Evolutionary conservation across 2,797 vertebrate species (phyloP), one percentile per base, ranked within the genome.

Genomic region (Muraenolepis orangiensis): DNA sequence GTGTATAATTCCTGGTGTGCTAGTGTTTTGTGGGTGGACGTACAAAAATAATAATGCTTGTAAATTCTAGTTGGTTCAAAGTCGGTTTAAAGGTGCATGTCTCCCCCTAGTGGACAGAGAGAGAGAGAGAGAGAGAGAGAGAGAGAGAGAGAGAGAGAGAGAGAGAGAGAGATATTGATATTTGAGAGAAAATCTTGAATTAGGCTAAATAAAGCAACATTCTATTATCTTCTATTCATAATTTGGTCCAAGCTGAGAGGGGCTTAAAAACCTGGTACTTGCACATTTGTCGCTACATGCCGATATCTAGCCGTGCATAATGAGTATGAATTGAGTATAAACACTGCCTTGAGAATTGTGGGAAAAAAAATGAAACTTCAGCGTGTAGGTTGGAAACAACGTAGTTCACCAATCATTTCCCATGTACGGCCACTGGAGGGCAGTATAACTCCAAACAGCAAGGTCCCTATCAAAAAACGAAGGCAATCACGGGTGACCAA

Each of bases 401-500:
- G 16, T 57, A 57, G 20, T 57, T 57, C 20, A n/a, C 5, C n/a
- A 23, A 57, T n/a, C 6, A 66, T 3, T 30, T 69, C 18, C 16
- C 16, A 7, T 36, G 20, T 7, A 0, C 66, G 1, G 29, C 89
- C 89, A 89, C 87, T 86, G 76, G 90, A 80, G 87, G 90, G 89
- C 88, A 88, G 83, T 87, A 66, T 38, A 76, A 78, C 28, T 16
- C 29, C 34, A 40, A 40, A 38, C 34, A 40, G 8, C 68, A 5
- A 32, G 0, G 0, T 10, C 3, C 40, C 70, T 38, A 7, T 34
- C 46, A 1, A n/a, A 40, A 80, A 70, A 78, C 66, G n/a, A 61
- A 40, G 66, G 29, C 16, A 10, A 0, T 28, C 0, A 40, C 0
- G 6, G 71, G 70, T 28, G 64, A 16, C 72, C 11, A 36, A 31